Evolutionary conservation across 2,797 vertebrate genomes (phyloP).

Genomic region (Danio choprae): DNA sequence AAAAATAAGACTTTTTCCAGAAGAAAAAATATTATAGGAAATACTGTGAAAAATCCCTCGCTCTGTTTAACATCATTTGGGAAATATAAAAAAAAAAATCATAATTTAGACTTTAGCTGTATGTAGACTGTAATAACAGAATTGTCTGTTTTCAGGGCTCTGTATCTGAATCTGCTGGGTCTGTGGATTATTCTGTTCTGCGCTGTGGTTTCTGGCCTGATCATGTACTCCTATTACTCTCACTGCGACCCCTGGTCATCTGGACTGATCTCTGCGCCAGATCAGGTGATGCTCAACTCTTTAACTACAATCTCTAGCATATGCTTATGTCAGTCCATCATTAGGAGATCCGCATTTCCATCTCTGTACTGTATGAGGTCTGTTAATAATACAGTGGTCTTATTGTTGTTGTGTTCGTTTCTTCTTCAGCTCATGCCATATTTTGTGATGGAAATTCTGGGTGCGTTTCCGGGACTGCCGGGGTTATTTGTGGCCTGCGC

Average conservation of each 20-base stretch:
- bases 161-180: conserved; percentile 84
- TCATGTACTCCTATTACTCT: conserved; percentile 82
- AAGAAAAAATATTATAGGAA: too few relatives aligned
- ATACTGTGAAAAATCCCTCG: too few relatives aligned
- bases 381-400: too few relatives aligned
- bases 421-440: conserved; percentile 83
- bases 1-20: too few relatives aligned
- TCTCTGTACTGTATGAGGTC: too few relatives aligned
- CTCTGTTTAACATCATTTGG: too few relatives aligned
- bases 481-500: conserved; percentile 86
- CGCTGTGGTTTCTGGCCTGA: conserved; percentile 81
- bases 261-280: conserved; percentile 78
- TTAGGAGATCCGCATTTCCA: neutral
- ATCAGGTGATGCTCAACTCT: conserved; percentile 74
- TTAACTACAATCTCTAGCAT: neutral
- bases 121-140: too few relatives aligned
- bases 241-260: conserved; percentile 86
- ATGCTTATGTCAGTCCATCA: neutral
- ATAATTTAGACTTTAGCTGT: too few relatives aligned
- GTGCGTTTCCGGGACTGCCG: conserved; percentile 79
- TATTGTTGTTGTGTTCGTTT: neutral
- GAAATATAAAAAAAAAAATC: too few relatives aligned
- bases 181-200: conserved; percentile 79
- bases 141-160: conserved; percentile 73
- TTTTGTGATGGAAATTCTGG: conserved; percentile 87